phyloP scores from a whole-genome alignment of 2,797 vertebrate genomes.

The Epinephelus awoara region DNA sequence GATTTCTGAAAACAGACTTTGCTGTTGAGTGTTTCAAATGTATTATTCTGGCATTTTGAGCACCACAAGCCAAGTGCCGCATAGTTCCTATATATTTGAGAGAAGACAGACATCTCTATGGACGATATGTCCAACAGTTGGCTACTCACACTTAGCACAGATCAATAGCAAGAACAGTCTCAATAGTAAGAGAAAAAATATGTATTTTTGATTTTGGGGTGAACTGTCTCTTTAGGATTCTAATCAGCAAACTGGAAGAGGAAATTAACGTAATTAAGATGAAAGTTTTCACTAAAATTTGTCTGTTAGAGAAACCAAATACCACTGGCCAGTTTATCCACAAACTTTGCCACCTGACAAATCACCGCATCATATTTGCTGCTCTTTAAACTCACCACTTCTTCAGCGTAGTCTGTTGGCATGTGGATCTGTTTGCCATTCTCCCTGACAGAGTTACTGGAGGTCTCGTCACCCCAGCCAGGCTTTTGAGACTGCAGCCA shows the following conservation, averaged over 20 bases:
- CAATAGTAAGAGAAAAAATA: too few species aligned
- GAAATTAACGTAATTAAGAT: background rate
- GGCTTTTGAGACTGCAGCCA: slow-evolving; percentile 95
- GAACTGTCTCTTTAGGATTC: background rate
- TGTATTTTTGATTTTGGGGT: too few species aligned
- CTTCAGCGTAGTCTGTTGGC: slow-evolving; percentile 98
- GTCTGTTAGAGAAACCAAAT: background rate
- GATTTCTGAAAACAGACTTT: too few species aligned
- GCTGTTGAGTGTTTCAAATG: too few species aligned
- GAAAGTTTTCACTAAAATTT: background rate
- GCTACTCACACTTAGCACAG: too few species aligned
- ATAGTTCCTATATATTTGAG: too few species aligned
- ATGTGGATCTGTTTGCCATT: slow-evolving; percentile 97
- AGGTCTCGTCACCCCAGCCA: slow-evolving; percentile 90
- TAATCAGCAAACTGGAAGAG: background rate
- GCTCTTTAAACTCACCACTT: slow-evolving; percentile 80
- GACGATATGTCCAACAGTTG: too few species aligned
- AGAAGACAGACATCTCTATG: too few species aligned
- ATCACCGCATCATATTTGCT: background rate
- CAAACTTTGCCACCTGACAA: background rate
- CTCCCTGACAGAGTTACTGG: slow-evolving; percentile 87
- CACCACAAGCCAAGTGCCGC: too few species aligned
- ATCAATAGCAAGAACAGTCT: too few species aligned
- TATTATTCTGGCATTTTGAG: too few species aligned
- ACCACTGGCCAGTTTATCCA: background rate